Percentiles rank a stretch among this genome's conserved stretches.
Evolutionary conservation across 2,113 vertebrate genomes (phyloP).

Genomic region (Sciurus niger): DNA sequence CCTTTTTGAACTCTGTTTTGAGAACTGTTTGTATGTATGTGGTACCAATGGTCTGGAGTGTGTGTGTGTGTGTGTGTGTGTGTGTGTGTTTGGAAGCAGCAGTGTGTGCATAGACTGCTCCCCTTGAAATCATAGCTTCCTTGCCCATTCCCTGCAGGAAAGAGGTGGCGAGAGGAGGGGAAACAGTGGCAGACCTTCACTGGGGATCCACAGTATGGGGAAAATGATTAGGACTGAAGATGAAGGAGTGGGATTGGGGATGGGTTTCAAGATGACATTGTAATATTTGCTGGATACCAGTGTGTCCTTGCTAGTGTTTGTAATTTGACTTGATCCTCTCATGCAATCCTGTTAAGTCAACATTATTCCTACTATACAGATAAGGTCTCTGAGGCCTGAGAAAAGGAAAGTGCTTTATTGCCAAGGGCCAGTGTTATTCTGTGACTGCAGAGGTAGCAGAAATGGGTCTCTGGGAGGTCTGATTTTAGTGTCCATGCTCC

Average conservation of each 20-base stretch:
- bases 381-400: background rate
- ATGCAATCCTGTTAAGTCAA: background rate
- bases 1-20: slow-evolving; percentile 1
- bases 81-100: background rate
- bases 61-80: background rate
- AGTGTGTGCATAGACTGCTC: background rate
- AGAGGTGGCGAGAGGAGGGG: background rate
- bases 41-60: background rate
- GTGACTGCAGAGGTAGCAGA: background rate
- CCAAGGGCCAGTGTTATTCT: background rate
- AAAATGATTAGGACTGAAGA: slow-evolving; percentile 11
- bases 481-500: background rate
- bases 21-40: background rate
- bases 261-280: background rate
- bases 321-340: slow-evolving; percentile 12
- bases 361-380: background rate
- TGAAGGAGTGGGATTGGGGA: background rate
- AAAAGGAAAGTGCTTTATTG: background rate
- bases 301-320: background rate
- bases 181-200: background rate
- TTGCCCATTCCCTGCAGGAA: background rate
- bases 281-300: background rate
- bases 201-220: background rate
- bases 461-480: background rate
- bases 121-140: background rate